phyloP scores from a whole-genome alignment of 2,797 vertebrate species.

The Lepilemur ruficaudatus region DNA sequence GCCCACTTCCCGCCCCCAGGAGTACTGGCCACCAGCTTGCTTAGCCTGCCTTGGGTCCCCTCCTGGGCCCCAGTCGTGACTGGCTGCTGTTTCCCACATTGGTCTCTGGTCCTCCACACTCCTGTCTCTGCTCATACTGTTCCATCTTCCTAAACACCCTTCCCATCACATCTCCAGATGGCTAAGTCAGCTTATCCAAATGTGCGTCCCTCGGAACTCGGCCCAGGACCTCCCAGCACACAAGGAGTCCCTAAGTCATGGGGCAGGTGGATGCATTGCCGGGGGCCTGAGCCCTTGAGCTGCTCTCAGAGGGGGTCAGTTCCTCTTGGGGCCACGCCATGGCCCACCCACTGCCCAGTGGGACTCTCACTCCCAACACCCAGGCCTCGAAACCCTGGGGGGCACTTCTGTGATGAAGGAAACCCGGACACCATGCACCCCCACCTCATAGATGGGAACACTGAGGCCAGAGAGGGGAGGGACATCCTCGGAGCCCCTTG shows the following conservation, averaged over 20 bases:
- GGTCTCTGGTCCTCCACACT: too few species aligned
- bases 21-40: background rate
- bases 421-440: background rate
- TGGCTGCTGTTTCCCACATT: background rate
- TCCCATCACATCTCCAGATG: background rate
- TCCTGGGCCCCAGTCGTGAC: background rate
- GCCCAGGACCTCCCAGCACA: background rate
- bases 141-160: background rate
- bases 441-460: background rate
- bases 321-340: background rate
- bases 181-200: background rate
- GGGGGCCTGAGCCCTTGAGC: background rate
- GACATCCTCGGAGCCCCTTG: background rate
- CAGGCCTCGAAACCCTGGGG: background rate
- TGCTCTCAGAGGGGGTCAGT: background rate
- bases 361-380: background rate
- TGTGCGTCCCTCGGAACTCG: background rate
- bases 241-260: background rate
- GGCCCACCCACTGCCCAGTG: background rate
- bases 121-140: rapidly evolving
- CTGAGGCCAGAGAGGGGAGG: background rate
- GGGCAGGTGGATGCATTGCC: background rate
- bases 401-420: background rate
- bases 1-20: background rate
- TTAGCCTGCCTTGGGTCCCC: background rate